phyloP scores from a whole-genome alignment of 2,797 vertebrate species.

The Nyctalus aviator region DNA sequence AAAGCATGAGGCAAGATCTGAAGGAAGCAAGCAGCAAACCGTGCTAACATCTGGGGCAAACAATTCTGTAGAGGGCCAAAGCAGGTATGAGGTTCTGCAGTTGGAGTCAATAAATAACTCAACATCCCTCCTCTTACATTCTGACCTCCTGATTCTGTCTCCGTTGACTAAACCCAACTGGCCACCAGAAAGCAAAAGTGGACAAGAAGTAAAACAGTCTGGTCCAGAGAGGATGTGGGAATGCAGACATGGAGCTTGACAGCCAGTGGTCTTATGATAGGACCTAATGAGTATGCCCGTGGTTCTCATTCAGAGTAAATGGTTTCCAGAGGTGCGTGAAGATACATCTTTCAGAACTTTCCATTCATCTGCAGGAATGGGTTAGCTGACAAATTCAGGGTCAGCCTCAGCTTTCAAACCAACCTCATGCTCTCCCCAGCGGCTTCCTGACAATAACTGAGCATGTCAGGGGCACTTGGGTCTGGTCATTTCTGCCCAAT shows the following conservation, averaged over 20 bases:
- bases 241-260: rapidly evolving
- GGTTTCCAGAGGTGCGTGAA: rapidly evolving
- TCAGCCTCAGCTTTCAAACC: not conserved
- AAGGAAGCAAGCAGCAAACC: not conserved
- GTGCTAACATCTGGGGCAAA: not conserved
- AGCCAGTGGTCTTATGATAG: rapidly evolving
- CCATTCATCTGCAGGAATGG: not conserved
- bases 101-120: not conserved
- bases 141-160: not conserved
- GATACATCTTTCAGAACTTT: not conserved
- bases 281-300: not conserved
- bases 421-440: not conserved
- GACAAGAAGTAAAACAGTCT: not conserved
- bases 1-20: not conserved
- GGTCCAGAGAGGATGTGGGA: not conserved
- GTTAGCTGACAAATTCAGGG: not conserved
- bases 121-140: not conserved
- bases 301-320: not conserved
- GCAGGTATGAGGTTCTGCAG: not conserved
- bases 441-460: rapidly evolving
- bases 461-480: rapidly evolving
- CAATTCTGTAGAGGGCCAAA: no score
- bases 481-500: not conserved
- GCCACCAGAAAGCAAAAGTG: not conserved
- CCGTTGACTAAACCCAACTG: not conserved